Evolutionary conservation across 2,888 invertebrate genomes (phyloP), one percentile per base, ranked within the genome.

Genomic region (Ichneumoninae sp.): DNA sequence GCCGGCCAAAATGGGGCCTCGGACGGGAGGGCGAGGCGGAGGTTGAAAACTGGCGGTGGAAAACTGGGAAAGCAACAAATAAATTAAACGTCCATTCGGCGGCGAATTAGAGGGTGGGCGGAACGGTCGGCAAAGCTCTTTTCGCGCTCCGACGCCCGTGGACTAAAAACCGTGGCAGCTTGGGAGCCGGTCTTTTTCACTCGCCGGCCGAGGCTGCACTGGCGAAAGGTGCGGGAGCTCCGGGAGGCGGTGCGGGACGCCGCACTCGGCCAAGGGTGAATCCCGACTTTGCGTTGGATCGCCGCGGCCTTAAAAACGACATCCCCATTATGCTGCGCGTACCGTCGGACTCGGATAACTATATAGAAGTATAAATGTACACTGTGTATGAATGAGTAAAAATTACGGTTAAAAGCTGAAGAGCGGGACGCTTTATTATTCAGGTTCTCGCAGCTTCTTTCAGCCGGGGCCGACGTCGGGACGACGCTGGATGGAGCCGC

Each of bases 1-100:
- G 40, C 33, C 26, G 47, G 33, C 26, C 19, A 66, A 50, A 54
- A 30, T 16, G 26, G 57, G 63, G 36, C 3, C 33, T 65, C 40
- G 69, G n/a, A 19, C 3, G 13, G 3, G 30, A 73, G 0, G 26
- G n/a, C 3, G 30, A 40, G 19, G 66, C 60, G 60, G 36, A 16
- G 26, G 50, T 60, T 66, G 52, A 36, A 16, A 69, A 63, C 26
- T 22, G n/a, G 13, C 44, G 69, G 52, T n/a, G 26, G 73, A 47
- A 4, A 54, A 70, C 65, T 83, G 19, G 54, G 54, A 69, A 36
- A 74, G 54, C 65, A 66, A 71, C 75, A 71, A 83, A 80, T 79
- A 70, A 80, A 83, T 75, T 65, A 68, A 83, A 70, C 52, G 73
- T 75, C 70, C 79, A 54, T 75, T 75, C 47, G 36, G 47, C 70